These are phyloP conservation scores for Eretmochelys imbricata DNA, from an alignment of 2,113 vertebrate genomes.

Conservation along the genomic window DNA sequence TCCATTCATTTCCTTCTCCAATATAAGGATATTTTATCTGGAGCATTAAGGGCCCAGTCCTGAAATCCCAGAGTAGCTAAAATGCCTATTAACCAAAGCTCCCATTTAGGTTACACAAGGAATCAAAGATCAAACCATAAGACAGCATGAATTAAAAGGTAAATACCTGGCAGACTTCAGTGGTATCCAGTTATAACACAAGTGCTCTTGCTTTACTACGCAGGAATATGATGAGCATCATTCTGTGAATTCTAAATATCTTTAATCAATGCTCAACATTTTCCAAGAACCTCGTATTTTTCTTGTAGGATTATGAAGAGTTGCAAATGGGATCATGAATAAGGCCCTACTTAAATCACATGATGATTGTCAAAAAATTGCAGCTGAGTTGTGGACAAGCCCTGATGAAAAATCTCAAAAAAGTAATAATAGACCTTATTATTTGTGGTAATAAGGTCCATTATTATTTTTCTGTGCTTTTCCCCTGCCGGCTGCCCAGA, in stretches of 20 bases:
- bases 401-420: background rate
- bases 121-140: background rate
- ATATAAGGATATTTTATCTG: background rate
- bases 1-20: background rate
- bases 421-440: background rate
- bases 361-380: background rate
- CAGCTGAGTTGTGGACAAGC: background rate
- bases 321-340: conserved; percentile 1
- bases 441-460: background rate
- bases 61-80: background rate
- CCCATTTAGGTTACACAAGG: background rate
- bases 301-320: conserved; percentile 23
- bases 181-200: conserved; percentile 17
- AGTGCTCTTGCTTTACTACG: conserved; percentile 25
- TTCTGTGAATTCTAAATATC: conserved; percentile 29
- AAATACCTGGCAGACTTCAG: background rate
- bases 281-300: conserved; percentile 18
- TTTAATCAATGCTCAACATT: conserved; percentile 41
- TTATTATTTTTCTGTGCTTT: background rate
- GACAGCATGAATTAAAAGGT: background rate
- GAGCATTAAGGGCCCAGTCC: background rate
- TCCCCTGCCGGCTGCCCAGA: background rate
- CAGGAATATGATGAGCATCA: background rate
- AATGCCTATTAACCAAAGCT: background rate
- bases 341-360: background rate